These are phyloP conservation scores for Diadophis punctatus DNA, from an alignment of 2,113 vertebrate species.

Conservation along the genomic window DNA sequence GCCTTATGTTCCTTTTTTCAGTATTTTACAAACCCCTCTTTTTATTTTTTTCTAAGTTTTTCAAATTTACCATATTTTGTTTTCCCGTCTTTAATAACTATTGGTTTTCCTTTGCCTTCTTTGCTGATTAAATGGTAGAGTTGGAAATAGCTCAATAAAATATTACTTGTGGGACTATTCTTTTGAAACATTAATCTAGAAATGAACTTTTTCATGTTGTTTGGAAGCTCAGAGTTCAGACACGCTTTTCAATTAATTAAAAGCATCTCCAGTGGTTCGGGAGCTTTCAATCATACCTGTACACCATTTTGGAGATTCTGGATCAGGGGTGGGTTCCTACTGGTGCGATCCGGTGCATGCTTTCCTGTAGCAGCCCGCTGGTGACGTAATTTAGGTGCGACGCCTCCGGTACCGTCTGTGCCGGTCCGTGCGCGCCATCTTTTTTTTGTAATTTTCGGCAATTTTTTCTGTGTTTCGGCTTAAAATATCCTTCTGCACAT, in stretches of 20 bases:
- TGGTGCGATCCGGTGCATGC: too few species aligned
- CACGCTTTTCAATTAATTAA: background rate
- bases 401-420: too few species aligned
- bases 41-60: constrained; percentile 4
- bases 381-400: too few species aligned
- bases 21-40: background rate
- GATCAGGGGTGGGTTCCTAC: too few species aligned
- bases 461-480: too few species aligned
- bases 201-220: background rate
- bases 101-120: background rate
- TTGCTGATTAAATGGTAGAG: background rate
- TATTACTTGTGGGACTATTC: background rate
- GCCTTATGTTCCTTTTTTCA: background rate
- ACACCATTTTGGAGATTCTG: background rate
- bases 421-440: too few species aligned
- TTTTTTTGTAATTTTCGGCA: too few species aligned
- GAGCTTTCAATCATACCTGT: background rate
- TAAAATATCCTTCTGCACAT: too few species aligned
- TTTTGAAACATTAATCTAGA: background rate
- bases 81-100: background rate
- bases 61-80: background rate
- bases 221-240: background rate
- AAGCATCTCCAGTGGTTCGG: background rate
- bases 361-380: too few species aligned
- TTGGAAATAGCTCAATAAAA: background rate